Evolutionary conservation across 2,797 vertebrate genomes (phyloP).

Genomic region (Rhodeus uyekii): DNA sequence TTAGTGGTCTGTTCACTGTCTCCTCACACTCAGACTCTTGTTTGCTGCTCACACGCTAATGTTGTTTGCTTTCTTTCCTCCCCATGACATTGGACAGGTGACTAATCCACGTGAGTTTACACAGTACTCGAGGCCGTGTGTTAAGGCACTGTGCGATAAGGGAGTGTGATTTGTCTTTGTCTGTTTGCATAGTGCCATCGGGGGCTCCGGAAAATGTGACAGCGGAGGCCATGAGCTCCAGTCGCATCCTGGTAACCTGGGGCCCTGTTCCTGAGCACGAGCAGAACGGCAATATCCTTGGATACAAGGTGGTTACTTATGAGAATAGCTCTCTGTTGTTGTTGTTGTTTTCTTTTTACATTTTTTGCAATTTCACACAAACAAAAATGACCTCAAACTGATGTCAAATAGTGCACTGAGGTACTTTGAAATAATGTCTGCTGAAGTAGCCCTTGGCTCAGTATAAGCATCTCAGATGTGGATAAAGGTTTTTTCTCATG

Average conservation of each 20-base stretch:
- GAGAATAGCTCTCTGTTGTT: constrained; percentile 14
- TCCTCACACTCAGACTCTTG: background rate
- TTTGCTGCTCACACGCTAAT: constrained; percentile 5
- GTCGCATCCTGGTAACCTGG: constrained; percentile 90
- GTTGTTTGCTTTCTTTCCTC: constrained; percentile 27
- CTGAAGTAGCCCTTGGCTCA: constrained; percentile 30
- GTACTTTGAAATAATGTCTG: constrained; percentile 5
- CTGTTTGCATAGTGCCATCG: constrained; percentile 82
- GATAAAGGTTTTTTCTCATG: constrained; percentile 47
- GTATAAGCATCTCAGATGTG: constrained; percentile 47
- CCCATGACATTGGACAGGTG: constrained; percentile 21
- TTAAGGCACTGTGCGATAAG: constrained; percentile 32
- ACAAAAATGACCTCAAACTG: background rate
- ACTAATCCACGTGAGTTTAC: constrained; percentile 29
- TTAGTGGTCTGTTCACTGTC: constrained; percentile 23
- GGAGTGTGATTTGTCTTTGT: constrained; percentile 37
- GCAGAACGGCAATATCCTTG: constrained; percentile 90
- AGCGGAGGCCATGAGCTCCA: constrained; percentile 89
- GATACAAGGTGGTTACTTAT: constrained; percentile 86
- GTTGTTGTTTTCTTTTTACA: background rate
- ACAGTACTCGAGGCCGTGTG: constrained; percentile 12
- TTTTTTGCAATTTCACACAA: background rate
- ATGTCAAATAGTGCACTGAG: background rate
- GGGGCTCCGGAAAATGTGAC: constrained; percentile 88
- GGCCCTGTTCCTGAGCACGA: constrained; percentile 80